Evolutionary conservation across 2,888 invertebrate genomes (phyloP).

Genomic region (Mimas tiliae): DNA sequence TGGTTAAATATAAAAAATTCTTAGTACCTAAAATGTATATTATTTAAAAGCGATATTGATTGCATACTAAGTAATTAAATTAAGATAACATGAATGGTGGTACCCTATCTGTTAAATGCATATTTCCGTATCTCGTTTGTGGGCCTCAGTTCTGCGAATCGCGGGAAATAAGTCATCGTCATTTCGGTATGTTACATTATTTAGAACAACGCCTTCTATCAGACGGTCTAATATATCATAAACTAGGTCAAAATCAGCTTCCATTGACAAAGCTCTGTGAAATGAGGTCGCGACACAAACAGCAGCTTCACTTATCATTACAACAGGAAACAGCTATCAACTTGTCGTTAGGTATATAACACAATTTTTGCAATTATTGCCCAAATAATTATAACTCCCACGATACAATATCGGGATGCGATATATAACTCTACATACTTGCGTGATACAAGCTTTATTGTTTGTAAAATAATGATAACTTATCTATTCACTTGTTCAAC

Average conservation of each 20-base stretch:
- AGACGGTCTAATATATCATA: constrained; percentile 47
- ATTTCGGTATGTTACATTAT: constrained; percentile 42
- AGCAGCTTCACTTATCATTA: constrained; percentile 69
- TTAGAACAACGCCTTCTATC: constrained; percentile 53
- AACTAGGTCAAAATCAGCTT: constrained; percentile 82
- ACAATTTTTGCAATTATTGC: constrained; percentile 84
- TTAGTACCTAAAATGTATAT: no score
- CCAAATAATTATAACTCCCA: constrained; percentile 80
- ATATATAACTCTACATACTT: constrained; percentile 1
- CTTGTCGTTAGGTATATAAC: constrained; percentile 79
- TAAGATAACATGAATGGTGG: constrained; percentile 17
- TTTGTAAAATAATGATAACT: background rate
- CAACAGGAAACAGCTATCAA: constrained; percentile 79
- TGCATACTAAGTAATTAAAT: constrained; percentile 7
- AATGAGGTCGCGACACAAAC: constrained; percentile 75
- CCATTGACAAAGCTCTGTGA: constrained; percentile 77
- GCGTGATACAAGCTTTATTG: background rate
- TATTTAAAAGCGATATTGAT: background rate
- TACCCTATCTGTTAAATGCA: constrained; percentile 30
- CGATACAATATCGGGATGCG: constrained; percentile 49
- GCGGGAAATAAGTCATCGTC: constrained; percentile 40
- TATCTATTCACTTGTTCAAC: background rate
- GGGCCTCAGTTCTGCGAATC: constrained; percentile 43
- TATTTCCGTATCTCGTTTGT: constrained; percentile 44
- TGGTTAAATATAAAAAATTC: background rate